phyloP scores from a whole-genome alignment of 2,888 invertebrate species.

The Lysandra coridon region DNA sequence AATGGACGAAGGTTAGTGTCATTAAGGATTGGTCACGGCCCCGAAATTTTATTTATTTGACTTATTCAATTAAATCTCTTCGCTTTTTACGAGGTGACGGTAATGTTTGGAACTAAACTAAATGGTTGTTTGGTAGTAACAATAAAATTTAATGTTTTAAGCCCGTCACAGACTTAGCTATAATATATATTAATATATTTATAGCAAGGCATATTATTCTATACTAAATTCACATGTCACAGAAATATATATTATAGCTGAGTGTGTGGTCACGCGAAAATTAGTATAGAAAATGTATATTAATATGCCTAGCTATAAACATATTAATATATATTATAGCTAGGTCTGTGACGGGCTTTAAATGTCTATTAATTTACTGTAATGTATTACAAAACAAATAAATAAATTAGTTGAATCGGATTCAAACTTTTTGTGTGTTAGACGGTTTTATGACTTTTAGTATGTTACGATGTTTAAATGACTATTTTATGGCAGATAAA shows the following conservation, averaged over 20 bases:
- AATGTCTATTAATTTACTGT: slow-evolving; percentile 1
- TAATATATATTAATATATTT: too few relatives aligned
- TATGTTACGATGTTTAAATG: neutral
- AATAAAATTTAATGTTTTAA: slow-evolving; percentile 47
- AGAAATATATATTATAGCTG: too few relatives aligned
- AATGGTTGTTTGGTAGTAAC: slow-evolving; percentile 71
- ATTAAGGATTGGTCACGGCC: slow-evolving; percentile 76
- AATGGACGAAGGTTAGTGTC: slow-evolving; percentile 77
- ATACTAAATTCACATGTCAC: too few relatives aligned
- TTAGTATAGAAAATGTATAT: too few relatives aligned
- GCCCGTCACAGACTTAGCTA: too few relatives aligned
- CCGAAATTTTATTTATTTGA: slow-evolving; percentile 74
- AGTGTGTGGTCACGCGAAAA: too few relatives aligned
- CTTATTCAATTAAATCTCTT: slow-evolving; percentile 78
- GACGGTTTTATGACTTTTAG: slow-evolving; percentile 1
- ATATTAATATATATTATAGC: too few relatives aligned
- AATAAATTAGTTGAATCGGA: slow-evolving; percentile 11
- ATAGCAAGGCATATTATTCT: too few relatives aligned
- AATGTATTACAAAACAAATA: slow-evolving; percentile 50
- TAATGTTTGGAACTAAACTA: slow-evolving; percentile 69
- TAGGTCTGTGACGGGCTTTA: too few relatives aligned
- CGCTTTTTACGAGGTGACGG: slow-evolving; percentile 71
- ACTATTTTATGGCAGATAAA: neutral
- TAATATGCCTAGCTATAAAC: too few relatives aligned
- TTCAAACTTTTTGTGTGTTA: neutral